A percentile compares a stretch with the other conserved stretches of the same genome.
Evolutionary conservation across 1,140 invertebrate genomes (phyloP).

Genomic region (Heliothis subflexa): DNA sequence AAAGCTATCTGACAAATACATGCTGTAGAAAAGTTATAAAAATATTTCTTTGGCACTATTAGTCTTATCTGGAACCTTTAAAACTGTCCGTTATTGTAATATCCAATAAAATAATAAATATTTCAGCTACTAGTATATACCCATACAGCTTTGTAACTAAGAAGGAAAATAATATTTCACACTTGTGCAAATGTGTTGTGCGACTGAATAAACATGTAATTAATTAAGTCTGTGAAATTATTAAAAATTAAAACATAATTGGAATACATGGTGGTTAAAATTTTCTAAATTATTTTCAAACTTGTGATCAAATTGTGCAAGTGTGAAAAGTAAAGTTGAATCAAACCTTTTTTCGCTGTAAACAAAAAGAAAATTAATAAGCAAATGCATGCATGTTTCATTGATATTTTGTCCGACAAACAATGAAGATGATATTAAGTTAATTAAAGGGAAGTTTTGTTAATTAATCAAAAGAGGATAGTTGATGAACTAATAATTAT

Average conservation of each 20-base stretch:
- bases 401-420: not conserved
- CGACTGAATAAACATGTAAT: not conserved
- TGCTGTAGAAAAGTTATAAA: no score
- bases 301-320: conserved; percentile 8
- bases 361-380: conserved; percentile 68
- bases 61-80: no score
- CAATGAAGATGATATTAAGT: not conserved
- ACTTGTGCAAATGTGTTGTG: conserved; percentile 29
- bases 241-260: not conserved
- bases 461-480: not conserved
- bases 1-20: no score
- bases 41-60: no score
- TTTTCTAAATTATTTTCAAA: not conserved
- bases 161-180: not conserved
- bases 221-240: not conserved
- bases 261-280: not conserved
- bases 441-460: not conserved
- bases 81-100: no score
- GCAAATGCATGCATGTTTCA: conserved; percentile 33
- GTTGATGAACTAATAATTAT: not conserved
- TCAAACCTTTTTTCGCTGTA: conserved; percentile 79
- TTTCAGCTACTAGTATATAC: not conserved
- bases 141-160: not conserved
- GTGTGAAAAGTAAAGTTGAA: conserved; percentile 25
- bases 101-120: not conserved